Conservation (phyloP, 2,113 vertebrate species). For the Elanus axillaris region DNA sequence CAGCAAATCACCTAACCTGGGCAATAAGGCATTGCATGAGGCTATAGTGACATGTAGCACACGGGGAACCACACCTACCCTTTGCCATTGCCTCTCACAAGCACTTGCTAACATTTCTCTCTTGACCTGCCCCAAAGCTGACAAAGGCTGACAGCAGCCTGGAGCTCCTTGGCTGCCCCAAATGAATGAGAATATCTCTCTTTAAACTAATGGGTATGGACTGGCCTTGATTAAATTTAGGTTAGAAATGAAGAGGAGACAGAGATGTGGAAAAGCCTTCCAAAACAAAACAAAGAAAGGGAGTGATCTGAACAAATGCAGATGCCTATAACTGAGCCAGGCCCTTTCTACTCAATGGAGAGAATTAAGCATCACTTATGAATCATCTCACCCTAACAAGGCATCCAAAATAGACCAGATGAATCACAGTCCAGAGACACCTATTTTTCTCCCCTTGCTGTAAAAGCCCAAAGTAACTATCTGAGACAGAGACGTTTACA, state of each 20-base stretch:
- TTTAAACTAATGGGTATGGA: neutral
- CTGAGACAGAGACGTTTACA: neutral
- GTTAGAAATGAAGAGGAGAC: neutral
- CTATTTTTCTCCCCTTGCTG: neutral
- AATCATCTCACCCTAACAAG: conserved; percentile 35
- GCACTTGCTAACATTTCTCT: neutral
- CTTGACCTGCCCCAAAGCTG: neutral
- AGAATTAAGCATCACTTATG: neutral
- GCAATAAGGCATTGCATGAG: neutral
- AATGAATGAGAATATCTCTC: neutral
- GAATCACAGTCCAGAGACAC: conserved; percentile 43
- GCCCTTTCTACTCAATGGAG: neutral
- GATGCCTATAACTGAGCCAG: neutral
- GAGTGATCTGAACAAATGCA: conserved; percentile 1
- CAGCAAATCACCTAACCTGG: neutral
- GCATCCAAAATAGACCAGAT: conserved; percentile 33
- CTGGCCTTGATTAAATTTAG: neutral
- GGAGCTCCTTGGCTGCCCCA: neutral
- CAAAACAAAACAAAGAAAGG: neutral
- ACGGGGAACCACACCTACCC: neutral
- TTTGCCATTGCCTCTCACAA: neutral
- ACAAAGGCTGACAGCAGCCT: neutral
- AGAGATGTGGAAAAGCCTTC: neutral
- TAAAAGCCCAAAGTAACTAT: neutral
- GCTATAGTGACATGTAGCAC: neutral